Conservation (phyloP, 2,797 vertebrate species). For the Labroides dimidiatus region DNA sequence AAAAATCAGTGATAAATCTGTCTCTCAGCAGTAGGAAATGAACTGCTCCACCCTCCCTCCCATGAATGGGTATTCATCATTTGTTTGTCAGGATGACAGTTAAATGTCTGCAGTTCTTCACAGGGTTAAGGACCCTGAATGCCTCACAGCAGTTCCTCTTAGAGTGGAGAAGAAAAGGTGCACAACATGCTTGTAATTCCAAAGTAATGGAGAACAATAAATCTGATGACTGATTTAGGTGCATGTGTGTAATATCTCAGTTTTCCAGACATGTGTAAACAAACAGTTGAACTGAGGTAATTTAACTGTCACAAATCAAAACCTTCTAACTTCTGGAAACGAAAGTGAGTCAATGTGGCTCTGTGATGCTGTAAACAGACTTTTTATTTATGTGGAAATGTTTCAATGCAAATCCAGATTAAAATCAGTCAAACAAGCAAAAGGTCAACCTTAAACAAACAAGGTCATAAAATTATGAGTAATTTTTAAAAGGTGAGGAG, state of each 20-base stretch:
- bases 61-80: constrained; percentile 15
- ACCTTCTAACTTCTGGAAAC: not conserved
- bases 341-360: not conserved
- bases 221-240: not conserved
- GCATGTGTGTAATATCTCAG: not conserved
- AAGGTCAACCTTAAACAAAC: no score
- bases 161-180: not conserved
- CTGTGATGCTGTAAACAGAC: not conserved
- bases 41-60: not conserved
- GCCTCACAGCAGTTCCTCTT: not conserved
- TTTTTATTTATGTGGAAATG: not conserved
- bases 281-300: not conserved
- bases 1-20: constrained; percentile 5
- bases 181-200: not conserved
- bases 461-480: no score
- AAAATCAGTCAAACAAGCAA: no score
- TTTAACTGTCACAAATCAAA: not conserved
- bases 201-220: not conserved
- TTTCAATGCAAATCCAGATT: not conserved
- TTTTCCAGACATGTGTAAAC: constrained; percentile 1
- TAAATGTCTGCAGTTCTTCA: not conserved
- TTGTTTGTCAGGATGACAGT: not conserved
- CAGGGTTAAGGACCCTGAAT: not conserved
- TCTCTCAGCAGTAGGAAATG: not conserved
- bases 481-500: no score